Evolutionary conservation across 2,113 vertebrate genomes (phyloP).

Genomic region (Ceyx margarethae): DNA sequence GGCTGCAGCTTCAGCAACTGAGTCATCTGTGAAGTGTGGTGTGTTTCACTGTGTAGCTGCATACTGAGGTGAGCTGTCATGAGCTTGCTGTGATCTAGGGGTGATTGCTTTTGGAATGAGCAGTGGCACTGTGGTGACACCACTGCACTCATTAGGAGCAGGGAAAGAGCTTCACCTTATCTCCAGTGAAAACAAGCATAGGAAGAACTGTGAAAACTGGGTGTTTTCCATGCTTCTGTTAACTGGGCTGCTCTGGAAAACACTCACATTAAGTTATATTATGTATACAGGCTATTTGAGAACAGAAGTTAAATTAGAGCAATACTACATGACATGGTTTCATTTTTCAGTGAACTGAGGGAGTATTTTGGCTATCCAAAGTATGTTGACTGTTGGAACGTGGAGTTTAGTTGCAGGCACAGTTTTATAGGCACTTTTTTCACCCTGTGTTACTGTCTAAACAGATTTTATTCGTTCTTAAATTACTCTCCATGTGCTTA

Average conservation of each 20-base stretch:
- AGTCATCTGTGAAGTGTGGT: background rate
- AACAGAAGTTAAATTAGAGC: background rate
- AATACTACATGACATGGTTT: background rate
- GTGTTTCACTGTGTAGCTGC: background rate
- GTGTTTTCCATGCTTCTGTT: background rate
- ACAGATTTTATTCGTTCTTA: background rate
- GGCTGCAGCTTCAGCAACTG: background rate
- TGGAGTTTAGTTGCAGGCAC: background rate
- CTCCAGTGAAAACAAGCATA: background rate
- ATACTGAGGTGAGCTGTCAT: background rate
- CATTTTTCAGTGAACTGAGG: background rate
- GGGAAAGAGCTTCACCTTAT: background rate
- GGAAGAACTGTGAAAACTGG: background rate
- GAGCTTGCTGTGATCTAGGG: background rate
- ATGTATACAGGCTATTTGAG: background rate
- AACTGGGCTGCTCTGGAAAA: background rate
- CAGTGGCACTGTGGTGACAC: background rate
- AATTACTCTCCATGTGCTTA: background rate
- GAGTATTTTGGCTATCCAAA: background rate
- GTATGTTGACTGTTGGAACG: background rate
- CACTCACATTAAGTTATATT: background rate
- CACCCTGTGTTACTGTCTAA: background rate
- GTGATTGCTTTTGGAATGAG: background rate
- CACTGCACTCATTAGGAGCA: fast-evolving
- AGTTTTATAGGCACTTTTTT: background rate